A percentile compares a stretch with the other conserved stretches of the same genome.
Conservation (phyloP, 92 coral and sea anemone genomes). For the Palythoa heliodiscus region DNA sequence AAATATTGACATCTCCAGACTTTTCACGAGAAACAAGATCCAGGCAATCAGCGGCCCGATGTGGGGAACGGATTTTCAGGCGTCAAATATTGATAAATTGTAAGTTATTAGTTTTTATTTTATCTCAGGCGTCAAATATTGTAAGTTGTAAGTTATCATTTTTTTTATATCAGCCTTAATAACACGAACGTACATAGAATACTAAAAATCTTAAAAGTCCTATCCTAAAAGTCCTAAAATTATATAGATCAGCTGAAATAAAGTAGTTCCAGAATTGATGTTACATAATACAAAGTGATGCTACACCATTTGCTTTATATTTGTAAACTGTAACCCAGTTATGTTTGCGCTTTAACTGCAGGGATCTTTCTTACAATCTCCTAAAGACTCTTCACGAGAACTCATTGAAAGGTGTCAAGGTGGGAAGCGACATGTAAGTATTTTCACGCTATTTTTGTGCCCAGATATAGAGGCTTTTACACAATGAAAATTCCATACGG, state of each 20-base stretch:
- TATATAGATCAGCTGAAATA: no score
- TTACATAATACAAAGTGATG: background rate
- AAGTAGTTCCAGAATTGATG: background rate
- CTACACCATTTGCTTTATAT: background rate
- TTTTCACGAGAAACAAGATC: conserved; percentile 28
- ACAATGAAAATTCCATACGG: no score
- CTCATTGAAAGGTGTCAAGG: conserved; percentile 24
- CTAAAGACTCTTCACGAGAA: conserved; percentile 27
- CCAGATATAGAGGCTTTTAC: no score
- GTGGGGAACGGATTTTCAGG: conserved; percentile 41
- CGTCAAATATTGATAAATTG: conserved; percentile 5
- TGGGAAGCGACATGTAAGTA: conserved; percentile 30
- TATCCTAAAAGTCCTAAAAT: no score
- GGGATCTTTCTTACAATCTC: conserved; percentile 37
- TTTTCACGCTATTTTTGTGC: background rate
- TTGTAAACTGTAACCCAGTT: background rate
- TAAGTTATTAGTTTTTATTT: background rate
- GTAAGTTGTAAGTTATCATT: background rate
- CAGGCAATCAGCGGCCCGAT: conserved; percentile 47
- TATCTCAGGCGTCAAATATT: background rate
- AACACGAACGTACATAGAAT: no score
- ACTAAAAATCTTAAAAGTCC: no score
- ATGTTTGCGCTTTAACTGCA: conserved; percentile 4
- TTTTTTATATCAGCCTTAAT: background rate
- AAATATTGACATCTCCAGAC: background rate